Evolutionary conservation across 1,140 invertebrate species (phyloP).

Genomic region (Archivesica marissinica): DNA sequence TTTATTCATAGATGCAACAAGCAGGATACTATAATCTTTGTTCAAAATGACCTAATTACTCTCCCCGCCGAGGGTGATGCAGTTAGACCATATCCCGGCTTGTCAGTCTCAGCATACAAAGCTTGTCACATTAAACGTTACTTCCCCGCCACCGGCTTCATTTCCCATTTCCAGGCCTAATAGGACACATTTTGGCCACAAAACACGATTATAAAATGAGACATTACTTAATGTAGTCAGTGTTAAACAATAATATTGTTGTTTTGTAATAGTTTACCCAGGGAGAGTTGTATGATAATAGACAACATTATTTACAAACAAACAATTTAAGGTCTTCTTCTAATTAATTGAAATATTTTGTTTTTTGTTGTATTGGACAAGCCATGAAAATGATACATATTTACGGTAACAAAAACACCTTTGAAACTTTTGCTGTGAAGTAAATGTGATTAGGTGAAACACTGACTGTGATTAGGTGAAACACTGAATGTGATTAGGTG

Average conservation of each 20-base stretch:
- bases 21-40: neutral
- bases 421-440: neutral
- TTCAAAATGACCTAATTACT: neutral
- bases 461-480: neutral
- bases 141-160: neutral
- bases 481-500: no score
- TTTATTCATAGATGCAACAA: neutral
- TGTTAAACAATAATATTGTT: neutral
- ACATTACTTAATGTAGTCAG: neutral
- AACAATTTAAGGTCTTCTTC: neutral
- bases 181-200: slow-evolving; percentile 3
- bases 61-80: neutral
- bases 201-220: neutral
- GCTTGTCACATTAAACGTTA: neutral
- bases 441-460: neutral
- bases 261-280: neutral
- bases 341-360: neutral
- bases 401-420: neutral
- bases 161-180: slow-evolving; percentile 23
- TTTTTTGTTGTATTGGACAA: neutral
- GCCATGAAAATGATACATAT: neutral
- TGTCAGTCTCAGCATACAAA: slow-evolving; percentile 4
- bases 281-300: neutral
- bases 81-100: neutral
- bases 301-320: neutral